Base-by-base conservation (phyloP, 1,140 invertebrate species). In the Theocolax elegans region DNA sequence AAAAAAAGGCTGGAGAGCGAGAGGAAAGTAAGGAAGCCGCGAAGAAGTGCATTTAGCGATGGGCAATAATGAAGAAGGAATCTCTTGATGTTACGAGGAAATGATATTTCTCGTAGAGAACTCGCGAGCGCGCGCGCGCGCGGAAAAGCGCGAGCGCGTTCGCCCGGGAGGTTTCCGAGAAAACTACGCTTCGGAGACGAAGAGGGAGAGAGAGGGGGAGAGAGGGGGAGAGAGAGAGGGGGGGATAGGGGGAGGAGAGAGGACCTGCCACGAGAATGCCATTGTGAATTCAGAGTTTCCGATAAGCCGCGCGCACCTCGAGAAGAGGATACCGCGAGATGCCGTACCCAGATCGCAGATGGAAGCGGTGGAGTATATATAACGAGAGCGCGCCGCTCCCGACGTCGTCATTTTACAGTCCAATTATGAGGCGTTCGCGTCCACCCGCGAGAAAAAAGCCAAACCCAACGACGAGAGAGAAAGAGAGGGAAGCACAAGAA, bases 351-450 rank as follows among this genome's bases (percentile, higher is more conserved):
- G n/a, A n/a, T n/a, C n/a, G n/a, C n/a, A n/a, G n/a, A 51, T 51
- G 25, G 3, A 51, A 25, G 8, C 19, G 10, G 10, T 35, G 10
- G 31, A 35, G 10, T 35, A 35, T 35, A 35, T 35, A 35, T 6
- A 35, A 35, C 10, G 10, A 35, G 10, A 25, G 19, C 10, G 9
- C 15, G 44, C 44, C n/a, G 42, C 42, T n/a, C n/a, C n/a, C 19
- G 12, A 21, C 29, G 27, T 54, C 51, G 27, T 29, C 59, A 35
- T 66, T 66, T 66, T 66, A 66, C 49, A 66, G 49, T 54, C 49
- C 63, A 66, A 66, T 66, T 66, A 66, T 29, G 35, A 66, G n/a
- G 49, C 44, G 35, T 27, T 65, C 49, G 48, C 49, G 49, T 66
- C 44, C 35, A 29, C 44, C 49, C 44, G 49, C n/a, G n/a, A 13